A percentile compares a stretch with the other conserved stretches of the same genome.
Evolutionary conservation across 2,888 invertebrate species (phyloP).

Genomic region (Agrotis exclamationis): DNA sequence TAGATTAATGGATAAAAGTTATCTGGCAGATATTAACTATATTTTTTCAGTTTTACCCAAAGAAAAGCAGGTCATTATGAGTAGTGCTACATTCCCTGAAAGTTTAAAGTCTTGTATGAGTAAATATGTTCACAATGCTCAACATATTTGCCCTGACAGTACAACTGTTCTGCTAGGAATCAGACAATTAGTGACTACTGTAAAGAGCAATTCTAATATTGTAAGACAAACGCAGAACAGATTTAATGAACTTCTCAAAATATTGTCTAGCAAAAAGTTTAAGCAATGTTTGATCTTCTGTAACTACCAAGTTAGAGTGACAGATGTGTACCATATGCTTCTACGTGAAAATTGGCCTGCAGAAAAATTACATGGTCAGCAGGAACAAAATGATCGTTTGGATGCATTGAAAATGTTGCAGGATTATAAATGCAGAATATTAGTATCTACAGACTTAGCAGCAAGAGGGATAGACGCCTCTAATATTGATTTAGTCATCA

Average conservation of each 20-base stretch:
- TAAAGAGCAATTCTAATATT: conserved; percentile 92
- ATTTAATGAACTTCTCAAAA: conserved; percentile 92
- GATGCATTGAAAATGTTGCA: conserved; percentile 95
- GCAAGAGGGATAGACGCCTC: conserved; percentile 98
- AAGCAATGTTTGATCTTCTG: conserved; percentile 98
- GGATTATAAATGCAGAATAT: conserved; percentile 95
- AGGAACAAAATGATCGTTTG: conserved; percentile 95
- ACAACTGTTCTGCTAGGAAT: conserved; percentile 94
- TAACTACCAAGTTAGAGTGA: conserved; percentile 96
- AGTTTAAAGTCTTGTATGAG: conserved; percentile 93
- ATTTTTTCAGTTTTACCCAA: conserved; percentile 94
- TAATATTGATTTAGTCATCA: conserved; percentile 97
- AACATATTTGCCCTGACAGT: conserved; percentile 94
- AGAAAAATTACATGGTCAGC: conserved; percentile 94
- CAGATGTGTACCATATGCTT: conserved; percentile 94
- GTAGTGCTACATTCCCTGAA: conserved; percentile 98
- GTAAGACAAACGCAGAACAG: conserved; percentile 93
- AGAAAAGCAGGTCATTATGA: conserved; percentile 97
- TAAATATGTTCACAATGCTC: conserved; percentile 95
- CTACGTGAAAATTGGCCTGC: conserved; percentile 94
- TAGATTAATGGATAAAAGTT: conserved; percentile 96
- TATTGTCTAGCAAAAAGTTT: conserved; percentile 94
- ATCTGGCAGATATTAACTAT: conserved; percentile 94
- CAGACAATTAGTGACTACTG: conserved; percentile 93
- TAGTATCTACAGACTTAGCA: conserved; percentile 97